phyloP scores from a whole-genome alignment of 1,140 invertebrate species.

The Pomacea maculata region DNA sequence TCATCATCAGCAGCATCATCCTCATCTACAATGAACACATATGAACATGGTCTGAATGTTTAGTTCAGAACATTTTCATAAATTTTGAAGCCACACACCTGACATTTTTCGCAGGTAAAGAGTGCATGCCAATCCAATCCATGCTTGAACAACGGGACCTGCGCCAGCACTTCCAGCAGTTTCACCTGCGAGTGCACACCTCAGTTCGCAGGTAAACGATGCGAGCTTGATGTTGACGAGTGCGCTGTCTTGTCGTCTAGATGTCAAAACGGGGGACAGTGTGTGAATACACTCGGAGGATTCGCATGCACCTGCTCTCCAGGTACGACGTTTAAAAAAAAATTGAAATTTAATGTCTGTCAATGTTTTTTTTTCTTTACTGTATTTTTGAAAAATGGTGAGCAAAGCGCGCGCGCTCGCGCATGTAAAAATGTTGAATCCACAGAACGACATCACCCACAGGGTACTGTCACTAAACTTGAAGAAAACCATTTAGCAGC shows the following conservation, averaged over 20 bases:
- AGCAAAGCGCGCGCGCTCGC: no score
- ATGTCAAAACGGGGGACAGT: slow-evolving; percentile 57
- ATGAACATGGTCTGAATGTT: background rate
- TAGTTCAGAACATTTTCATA: no score
- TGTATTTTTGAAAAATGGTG: no score
- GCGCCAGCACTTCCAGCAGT: slow-evolving; percentile 70
- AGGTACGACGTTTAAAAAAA: slow-evolving; percentile 3
- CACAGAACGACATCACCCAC: no score
- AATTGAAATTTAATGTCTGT: no score
- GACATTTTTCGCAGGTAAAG: background rate
- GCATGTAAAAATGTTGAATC: no score
- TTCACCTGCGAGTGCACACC: slow-evolving; percentile 78
- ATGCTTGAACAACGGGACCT: slow-evolving; percentile 83
- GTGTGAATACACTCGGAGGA: slow-evolving; percentile 17
- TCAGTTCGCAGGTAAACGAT: slow-evolving; percentile 67
- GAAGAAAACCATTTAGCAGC: no score
- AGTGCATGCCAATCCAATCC: slow-evolving; percentile 73
- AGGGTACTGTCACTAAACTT: no score
- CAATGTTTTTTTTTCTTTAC: no score
- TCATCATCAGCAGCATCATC: background rate
- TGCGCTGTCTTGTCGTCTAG: slow-evolving; percentile 44
- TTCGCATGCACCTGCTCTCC: slow-evolving; percentile 24
- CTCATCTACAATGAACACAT: background rate
- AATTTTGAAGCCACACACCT: background rate
- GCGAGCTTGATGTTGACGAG: slow-evolving; percentile 57